Conservation (phyloP, 2,113 vertebrate species). For the Hyaena hyaena region DNA sequence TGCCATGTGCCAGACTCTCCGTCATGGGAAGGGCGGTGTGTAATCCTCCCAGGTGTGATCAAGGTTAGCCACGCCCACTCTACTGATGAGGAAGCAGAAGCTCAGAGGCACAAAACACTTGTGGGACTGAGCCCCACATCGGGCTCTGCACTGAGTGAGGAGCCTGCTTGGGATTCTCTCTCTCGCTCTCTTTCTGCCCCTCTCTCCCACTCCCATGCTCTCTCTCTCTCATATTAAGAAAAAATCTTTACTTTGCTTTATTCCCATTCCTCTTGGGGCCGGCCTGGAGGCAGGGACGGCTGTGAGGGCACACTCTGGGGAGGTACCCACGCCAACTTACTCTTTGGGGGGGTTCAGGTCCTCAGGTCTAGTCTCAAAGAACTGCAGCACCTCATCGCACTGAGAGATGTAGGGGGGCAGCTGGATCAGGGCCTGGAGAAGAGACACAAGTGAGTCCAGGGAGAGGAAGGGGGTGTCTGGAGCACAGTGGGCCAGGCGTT, state of each 20-base stretch:
- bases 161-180: too few species aligned
- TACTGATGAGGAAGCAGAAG: not conserved
- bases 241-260: not conserved
- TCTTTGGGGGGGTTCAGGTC: constrained; percentile 97
- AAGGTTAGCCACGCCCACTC: not conserved
- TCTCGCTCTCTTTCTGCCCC: too few species aligned
- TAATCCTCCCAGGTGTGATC: not conserved
- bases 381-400: constrained; percentile 97
- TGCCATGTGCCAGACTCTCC: not conserved
- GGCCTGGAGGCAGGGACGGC: not conserved
- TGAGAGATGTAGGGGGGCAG: constrained; percentile 98
- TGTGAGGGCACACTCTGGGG: not conserved
- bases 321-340: constrained; percentile 85
- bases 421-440: constrained; percentile 95
- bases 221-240: too few species aligned
- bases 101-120: not conserved
- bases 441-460: not conserved
- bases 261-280: not conserved
- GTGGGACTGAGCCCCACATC: too few species aligned
- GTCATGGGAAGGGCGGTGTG: not conserved
- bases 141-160: too few species aligned
- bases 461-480: not conserved
- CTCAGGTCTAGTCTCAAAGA: constrained; percentile 97
- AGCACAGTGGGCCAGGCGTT: fast-evolving
- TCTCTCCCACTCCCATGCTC: too few species aligned